Evolutionary conservation across 2,888 invertebrate species (phyloP), one percentile per base, ranked within the genome.

Genomic region (Epinotia bilunana): DNA sequence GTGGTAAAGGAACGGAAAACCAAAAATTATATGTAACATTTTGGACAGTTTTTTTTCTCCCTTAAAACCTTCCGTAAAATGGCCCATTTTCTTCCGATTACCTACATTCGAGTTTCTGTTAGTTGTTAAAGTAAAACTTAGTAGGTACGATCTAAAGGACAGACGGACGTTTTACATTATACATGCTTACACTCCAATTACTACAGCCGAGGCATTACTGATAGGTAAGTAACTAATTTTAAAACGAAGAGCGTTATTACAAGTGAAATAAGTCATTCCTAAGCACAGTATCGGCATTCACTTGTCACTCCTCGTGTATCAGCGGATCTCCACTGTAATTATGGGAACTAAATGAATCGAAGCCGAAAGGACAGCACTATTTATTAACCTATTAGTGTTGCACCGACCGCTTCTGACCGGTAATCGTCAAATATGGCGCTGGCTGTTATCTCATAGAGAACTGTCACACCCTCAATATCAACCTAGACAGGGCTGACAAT

Each of bases 311-410:
- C 4, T 2, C 33, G 0, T 16, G 46, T 69, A 69, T 69, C 69
- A 16, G 68, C 20, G 16, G 68, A 69, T 69, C 69, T 58, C 12
- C 13, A 16, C n/a, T 3, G 18, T 69, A 69, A 69, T 69, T 69
- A 69, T 46, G 46, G 68, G 69, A 69, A 69, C n/a, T 23, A 69
- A 62, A 43, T 62, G 43, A 69, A 60, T 46, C 6, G 58, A 23
- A 39, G 43, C 58, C 65, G 55, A 46, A 58, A 28, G 23, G 55
- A 63, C 55, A 62, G 53, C 49, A 70, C 12, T 46, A 57, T 39
- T 57, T 57, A 69, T 43, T 55, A 65, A 57, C 20, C 20, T 57
- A 20, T 20, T 20, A 57, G 53, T n/a, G 53, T 53, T 13, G 53
- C 53, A 53, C n/a, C 6, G 53, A 53, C 53, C 53, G n/a, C 53